Evolutionary conservation across 1,140 invertebrate genomes (phyloP).

Genomic region (Apocrypta bakeri): DNA sequence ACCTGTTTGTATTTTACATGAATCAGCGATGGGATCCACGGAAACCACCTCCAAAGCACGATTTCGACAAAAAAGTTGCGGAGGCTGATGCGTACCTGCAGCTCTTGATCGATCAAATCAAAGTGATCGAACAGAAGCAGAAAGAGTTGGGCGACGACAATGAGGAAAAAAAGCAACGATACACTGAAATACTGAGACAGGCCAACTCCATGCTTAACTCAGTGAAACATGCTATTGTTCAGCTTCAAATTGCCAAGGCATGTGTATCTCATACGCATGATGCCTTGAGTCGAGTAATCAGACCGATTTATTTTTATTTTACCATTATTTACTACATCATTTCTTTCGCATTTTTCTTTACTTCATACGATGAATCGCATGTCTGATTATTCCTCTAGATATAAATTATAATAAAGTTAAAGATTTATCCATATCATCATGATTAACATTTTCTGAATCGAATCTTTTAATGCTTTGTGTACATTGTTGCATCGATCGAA

Average conservation of each 20-base stretch:
- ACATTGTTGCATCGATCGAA: background rate
- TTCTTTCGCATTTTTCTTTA: background rate
- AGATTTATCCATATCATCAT: too few relatives aligned
- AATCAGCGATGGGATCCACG: constrained; percentile 77
- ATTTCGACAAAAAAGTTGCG: constrained; percentile 93
- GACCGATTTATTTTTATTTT: constrained; percentile 31
- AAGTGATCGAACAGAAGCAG: constrained; percentile 75
- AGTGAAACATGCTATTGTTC: constrained; percentile 97
- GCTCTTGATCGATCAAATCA: constrained; percentile 95
- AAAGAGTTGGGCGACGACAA: constrained; percentile 57
- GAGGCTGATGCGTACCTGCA: constrained; percentile 98
- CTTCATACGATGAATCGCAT: background rate
- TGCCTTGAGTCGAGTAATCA: constrained; percentile 31
- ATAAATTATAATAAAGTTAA: too few relatives aligned
- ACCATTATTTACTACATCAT: background rate
- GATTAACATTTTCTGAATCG: too few relatives aligned
- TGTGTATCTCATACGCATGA: constrained; percentile 51
- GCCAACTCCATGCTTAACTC: constrained; percentile 73
- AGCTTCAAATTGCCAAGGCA: constrained; percentile 98
- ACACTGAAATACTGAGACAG: constrained; percentile 67
- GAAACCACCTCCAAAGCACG: constrained; percentile 79
- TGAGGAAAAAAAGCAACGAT: constrained; percentile 65
- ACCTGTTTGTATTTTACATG: too few relatives aligned
- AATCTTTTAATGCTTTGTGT: background rate
- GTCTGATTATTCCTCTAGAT: background rate